phyloP scores from a whole-genome alignment of 1,140 invertebrate genomes.

The Meteorus sp. region DNA sequence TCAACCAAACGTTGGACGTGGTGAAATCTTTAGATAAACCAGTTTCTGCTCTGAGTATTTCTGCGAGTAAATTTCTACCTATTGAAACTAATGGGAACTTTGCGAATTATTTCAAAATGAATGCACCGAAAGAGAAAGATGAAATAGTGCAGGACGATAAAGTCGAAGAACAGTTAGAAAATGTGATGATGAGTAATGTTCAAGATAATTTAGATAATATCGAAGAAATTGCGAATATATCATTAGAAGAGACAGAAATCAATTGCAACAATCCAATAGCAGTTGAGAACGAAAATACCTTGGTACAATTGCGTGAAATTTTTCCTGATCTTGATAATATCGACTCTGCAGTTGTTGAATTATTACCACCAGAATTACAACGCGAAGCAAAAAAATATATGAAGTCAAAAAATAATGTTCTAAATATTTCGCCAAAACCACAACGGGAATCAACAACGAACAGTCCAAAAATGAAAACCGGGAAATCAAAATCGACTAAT shows the following conservation, averaged over 20 bases:
- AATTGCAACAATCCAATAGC: too few species aligned
- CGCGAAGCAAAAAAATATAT: conserved; percentile 43
- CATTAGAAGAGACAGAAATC: too few species aligned
- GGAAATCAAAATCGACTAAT: conserved; percentile 27
- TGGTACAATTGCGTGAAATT: conserved; percentile 50
- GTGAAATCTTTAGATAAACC: conserved; percentile 61
- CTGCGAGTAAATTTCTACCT: conserved; percentile 78
- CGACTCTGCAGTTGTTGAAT: conserved; percentile 46
- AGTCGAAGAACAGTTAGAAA: not conserved
- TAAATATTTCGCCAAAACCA: conserved; percentile 30
- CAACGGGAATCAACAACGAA: conserved; percentile 34
- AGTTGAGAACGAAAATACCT: not conserved
- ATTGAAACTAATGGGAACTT: conserved; percentile 64
- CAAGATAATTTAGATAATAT: not conserved
- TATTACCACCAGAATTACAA: conserved; percentile 51
- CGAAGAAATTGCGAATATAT: too few species aligned
- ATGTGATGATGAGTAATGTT: not conserved
- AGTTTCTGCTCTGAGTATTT: conserved; percentile 73
- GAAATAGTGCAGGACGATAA: not conserved
- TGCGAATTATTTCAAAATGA: conserved; percentile 62
- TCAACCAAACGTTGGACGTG: conserved; percentile 64
- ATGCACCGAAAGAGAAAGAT: not conserved
- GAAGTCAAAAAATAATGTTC: conserved; percentile 33
- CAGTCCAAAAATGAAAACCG: conserved; percentile 18
- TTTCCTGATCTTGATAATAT: conserved; percentile 58